Evolutionary conservation across 2,888 invertebrate genomes (phyloP).

Genomic region (Julus scandinavius): DNA sequence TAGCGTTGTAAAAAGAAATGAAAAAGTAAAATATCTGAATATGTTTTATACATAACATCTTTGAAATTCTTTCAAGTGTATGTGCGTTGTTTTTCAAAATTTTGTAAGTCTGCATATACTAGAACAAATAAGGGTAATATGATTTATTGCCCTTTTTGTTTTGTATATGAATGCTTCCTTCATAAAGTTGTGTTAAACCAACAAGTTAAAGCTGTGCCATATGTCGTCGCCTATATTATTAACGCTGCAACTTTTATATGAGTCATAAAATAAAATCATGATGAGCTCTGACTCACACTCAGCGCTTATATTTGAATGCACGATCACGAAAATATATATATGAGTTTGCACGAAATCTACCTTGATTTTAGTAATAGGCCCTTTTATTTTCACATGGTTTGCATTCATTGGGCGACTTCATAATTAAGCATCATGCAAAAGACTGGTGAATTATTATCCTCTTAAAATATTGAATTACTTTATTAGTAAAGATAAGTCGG

Average conservation of each 20-base stretch:
- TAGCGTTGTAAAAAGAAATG: no score
- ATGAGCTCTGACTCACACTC: slow-evolving; percentile 26
- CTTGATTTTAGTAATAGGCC: neutral
- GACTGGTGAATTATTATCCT: neutral
- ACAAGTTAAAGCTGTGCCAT: slow-evolving; percentile 30
- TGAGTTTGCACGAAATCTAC: slow-evolving; percentile 9
- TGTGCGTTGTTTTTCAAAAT: neutral
- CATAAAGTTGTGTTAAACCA: neutral
- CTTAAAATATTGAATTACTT: neutral
- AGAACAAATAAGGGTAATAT: neutral
- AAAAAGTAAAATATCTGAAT: no score
- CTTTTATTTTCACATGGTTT: neutral
- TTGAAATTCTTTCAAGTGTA: no score
- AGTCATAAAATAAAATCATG: slow-evolving; percentile 38
- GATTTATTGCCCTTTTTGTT: neutral
- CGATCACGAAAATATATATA: neutral
- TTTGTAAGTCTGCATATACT: neutral
- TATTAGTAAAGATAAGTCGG: neutral
- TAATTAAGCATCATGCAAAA: neutral
- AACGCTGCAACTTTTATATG: slow-evolving; percentile 7
- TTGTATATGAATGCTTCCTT: neutral
- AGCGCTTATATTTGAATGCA: neutral
- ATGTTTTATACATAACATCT: no score
- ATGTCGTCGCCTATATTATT: slow-evolving; percentile 27
- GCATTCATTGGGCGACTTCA: neutral